Base-by-base conservation (phyloP, 2,888 invertebrate species). In the Troides helena region DNA sequence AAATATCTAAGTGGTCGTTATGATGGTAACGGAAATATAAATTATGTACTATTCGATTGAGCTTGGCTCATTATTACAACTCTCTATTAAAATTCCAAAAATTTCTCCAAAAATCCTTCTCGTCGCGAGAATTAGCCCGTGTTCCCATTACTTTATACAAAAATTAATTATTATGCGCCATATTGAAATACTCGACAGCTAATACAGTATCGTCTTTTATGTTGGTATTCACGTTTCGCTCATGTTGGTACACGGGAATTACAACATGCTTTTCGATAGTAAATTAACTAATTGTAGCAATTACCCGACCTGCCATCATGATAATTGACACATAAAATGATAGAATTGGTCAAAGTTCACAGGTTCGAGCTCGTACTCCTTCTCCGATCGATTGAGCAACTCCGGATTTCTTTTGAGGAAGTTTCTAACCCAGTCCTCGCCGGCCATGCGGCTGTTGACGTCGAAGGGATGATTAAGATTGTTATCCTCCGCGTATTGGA, bases 321-420 rank as follows among this genome's bases (percentile, higher is more conserved):
- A 90, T 71, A 88, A 77, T 79, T 89, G 92, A 78, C 89, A 91
- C 92, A 92, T 92, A 72, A 92, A 92, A 77, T 92, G 92, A 73
- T 92, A 92, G 78, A 92, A 92, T 80, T 92, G 92, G 76, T 92
- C 92, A 70, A 92, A 92, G 80, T 92, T 92, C 62, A 92, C 92
- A 71, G 92, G 91, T 74, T 90, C 91, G 75, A 90, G 75, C 58
- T 88, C 89, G 58, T 79, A 81, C 43, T 92, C 91, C 72, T 82
- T 85, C 56, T 88, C 88, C 8, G 90, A 81, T 74, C 81, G 88
- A 67, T 90, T 86, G 50, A 89, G 77, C 46, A 92, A 80, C 73
- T 92, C 92, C 0, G 92, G 90, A 72, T 93, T 90, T 70, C 93
- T 79, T 71, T 92, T 93, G 30, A 93, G 78, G 79, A 93, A 93